These are phyloP conservation scores for Knipowitschia caucasica DNA, from an alignment of 2,797 vertebrate species.

Conservation along the genomic window DNA sequence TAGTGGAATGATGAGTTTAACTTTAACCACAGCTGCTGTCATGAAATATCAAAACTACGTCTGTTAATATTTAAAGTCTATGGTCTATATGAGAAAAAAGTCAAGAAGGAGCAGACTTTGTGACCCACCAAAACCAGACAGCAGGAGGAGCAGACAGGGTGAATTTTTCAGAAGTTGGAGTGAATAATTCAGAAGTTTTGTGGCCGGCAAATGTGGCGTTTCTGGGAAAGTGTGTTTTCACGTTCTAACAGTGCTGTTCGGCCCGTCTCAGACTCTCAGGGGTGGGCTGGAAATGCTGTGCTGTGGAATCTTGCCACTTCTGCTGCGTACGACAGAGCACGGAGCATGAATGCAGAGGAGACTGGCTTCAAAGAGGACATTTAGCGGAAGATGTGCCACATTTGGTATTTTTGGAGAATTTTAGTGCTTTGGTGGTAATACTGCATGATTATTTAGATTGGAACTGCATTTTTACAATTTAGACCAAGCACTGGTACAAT, in stretches of 20 bases:
- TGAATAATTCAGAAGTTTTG: slow-evolving; percentile 51
- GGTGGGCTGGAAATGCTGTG: slow-evolving; percentile 30
- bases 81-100: no score
- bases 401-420: no score
- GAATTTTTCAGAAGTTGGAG: slow-evolving; percentile 26
- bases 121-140: slow-evolving; percentile 5
- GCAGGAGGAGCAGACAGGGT: slow-evolving; percentile 7
- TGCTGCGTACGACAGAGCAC: slow-evolving; percentile 23
- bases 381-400: no score
- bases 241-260: slow-evolving; percentile 22
- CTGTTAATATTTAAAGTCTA: no score
- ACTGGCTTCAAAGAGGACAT: background rate
- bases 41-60: no score
- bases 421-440: no score
- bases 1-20: no score
- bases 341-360: slow-evolving; percentile 10
- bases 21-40: no score
- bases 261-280: slow-evolving; percentile 30
- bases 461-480: background rate
- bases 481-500: background rate
- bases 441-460: no score
- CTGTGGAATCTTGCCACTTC: slow-evolving; percentile 52
- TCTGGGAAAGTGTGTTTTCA: slow-evolving; percentile 13
- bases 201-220: background rate
- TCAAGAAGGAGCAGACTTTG: background rate